Evolutionary conservation across 2,888 invertebrate species (phyloP), one percentile per base, ranked within the genome.

Genomic region (Acleris sparsana): DNA sequence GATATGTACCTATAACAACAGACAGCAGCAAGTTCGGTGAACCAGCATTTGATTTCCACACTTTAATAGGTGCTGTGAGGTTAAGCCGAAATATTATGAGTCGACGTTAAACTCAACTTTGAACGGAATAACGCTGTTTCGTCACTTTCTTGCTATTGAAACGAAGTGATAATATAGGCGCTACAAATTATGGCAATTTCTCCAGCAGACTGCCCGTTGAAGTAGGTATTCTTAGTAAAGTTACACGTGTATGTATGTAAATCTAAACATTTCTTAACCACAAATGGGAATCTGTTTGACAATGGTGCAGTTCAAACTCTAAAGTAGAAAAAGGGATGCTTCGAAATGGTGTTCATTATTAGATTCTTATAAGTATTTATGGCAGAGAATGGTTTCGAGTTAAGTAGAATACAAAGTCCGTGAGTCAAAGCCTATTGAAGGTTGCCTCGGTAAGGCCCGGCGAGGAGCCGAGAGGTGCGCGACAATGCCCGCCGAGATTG

Each of bases 401-500:
- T 69, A 80, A 78, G 74, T 73, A 73, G 76, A 76, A 82, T 82
- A 76, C 77, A 80, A 82, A 82, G 80, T 79, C 73, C 73, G 77
- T 83, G 82, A 84, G 84, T 79, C 78, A 68, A 75, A 79, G 77
- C 74, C 75, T 52, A 66, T 66, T 66, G 61, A 66, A 48, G 61
- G 66, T 52, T 49, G 52, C 44, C 49, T 25, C 22, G 53, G 59
- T 55, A 56, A 33, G 61, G 61, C 33, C 56, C 65, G n/a, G 44
- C 44, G 18, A 62, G 46, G 75, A 81, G 77, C 77, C 76, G 73
- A 77, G 85, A 85, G 85, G 88, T 83, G 73, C 74, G 73, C 79
- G 80, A 90, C 88, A 89, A 91, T 85, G 78, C 79, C 74, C 76
- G n/a, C 77, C 69, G 85, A 91, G 90, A 89, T 89, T 88, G 86